Percentiles rank a stretch among this genome's conserved stretches.
Evolutionary conservation across 2,888 invertebrate genomes (phyloP).

Genomic region (Autographa gamma): DNA sequence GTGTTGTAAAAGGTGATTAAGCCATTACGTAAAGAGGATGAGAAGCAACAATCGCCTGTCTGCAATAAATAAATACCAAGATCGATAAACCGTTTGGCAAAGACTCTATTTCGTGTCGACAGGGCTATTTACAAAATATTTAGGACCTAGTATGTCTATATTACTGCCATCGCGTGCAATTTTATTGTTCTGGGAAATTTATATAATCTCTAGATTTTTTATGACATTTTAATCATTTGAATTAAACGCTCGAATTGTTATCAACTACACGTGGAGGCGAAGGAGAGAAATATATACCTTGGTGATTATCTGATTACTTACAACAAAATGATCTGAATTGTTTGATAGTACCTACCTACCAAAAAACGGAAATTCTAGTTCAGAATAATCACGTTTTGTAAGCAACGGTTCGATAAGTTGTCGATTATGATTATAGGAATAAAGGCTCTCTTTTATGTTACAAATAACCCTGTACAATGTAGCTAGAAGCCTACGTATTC

Average conservation of each 20-base stretch:
- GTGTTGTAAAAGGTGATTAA: not conserved
- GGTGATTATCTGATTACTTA: no score
- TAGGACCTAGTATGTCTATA: not conserved
- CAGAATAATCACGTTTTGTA: no score
- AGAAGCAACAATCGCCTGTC: slow-evolving; percentile 2
- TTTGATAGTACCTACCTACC: no score
- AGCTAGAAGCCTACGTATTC: not conserved
- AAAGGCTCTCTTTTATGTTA: not conserved
- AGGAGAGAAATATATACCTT: no score
- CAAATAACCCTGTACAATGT: not conserved
- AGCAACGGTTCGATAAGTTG: not conserved
- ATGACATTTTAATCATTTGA: no score
- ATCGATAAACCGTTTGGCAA: slow-evolving; percentile 4
- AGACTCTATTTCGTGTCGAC: slow-evolving; percentile 3
- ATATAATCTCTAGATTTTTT: no score
- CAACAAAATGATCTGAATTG: no score
- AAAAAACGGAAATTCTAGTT: no score
- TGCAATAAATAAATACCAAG: slow-evolving; percentile 3
- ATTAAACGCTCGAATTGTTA: no score
- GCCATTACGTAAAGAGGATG: slow-evolving; percentile 1
- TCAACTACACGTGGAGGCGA: no score
- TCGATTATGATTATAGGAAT: not conserved
- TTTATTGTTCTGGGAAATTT: not conserved
- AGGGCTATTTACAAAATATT: not conserved
- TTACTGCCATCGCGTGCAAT: not conserved